Percentiles rank a stretch among this genome's conserved stretches.
Conservation (phyloP, 1,140 invertebrate species). For the Potamilus streckersoni region DNA sequence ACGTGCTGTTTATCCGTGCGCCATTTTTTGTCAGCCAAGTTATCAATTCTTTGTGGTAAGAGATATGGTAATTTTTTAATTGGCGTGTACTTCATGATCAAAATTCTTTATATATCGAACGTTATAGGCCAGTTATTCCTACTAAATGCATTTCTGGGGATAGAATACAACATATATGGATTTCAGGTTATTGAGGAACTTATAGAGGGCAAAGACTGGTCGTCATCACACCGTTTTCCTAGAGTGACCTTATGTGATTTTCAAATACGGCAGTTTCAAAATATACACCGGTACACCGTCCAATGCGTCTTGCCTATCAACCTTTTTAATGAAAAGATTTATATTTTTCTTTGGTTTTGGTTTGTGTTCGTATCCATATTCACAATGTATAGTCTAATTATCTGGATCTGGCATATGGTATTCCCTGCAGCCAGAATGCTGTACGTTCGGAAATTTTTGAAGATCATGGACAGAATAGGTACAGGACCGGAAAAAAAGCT, state of each 20-base stretch:
- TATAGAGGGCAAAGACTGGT: slow-evolving; percentile 68
- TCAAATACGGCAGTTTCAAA: slow-evolving; percentile 69
- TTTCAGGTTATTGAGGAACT: slow-evolving; percentile 70
- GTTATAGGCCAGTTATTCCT: slow-evolving; percentile 72
- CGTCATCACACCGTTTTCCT: slow-evolving; percentile 68
- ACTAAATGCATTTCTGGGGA: slow-evolving; percentile 70
- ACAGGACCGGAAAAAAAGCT: slow-evolving; percentile 60
- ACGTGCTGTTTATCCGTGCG: slow-evolving; percentile 60
- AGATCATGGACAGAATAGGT: slow-evolving; percentile 63
- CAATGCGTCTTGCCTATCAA: slow-evolving; percentile 73
- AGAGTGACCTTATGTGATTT: slow-evolving; percentile 73
- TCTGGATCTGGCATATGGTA: slow-evolving; percentile 65
- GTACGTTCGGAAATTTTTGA: slow-evolving; percentile 67
- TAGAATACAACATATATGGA: slow-evolving; percentile 70
- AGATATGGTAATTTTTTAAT: slow-evolving; percentile 71
- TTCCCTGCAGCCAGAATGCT: slow-evolving; percentile 63
- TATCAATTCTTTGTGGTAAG: slow-evolving; percentile 64
- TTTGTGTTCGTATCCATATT: slow-evolving; percentile 70
- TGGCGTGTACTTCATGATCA: slow-evolving; percentile 70
- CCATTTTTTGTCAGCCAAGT: slow-evolving; percentile 61
- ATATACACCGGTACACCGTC: slow-evolving; percentile 70
- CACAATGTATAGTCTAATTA: slow-evolving; percentile 65
- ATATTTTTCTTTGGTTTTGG: slow-evolving; percentile 74
- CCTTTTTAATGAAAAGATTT: slow-evolving; percentile 73
- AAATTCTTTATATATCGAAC: slow-evolving; percentile 70